phyloP scores from a whole-genome alignment of 2,888 invertebrate species.

The Nezara viridula region DNA sequence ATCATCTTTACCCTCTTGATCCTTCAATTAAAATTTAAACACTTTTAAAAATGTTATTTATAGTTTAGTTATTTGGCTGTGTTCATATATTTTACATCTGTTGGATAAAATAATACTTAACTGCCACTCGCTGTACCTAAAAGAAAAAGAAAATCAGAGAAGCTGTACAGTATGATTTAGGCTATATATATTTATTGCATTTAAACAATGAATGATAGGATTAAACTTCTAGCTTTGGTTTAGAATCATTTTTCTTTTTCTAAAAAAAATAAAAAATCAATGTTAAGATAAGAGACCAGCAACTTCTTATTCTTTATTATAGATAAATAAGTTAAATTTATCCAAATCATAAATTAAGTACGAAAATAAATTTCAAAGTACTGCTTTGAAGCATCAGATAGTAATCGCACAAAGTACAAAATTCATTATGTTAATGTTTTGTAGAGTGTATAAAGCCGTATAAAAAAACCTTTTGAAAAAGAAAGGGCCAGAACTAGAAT shows the following conservation, averaged over 20 bases:
- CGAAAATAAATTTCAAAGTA: not conserved
- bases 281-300: not conserved
- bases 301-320: slow-evolving; percentile 8
- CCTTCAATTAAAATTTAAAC: no score
- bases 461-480: not conserved
- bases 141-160: not conserved
- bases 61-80: slow-evolving; percentile 48
- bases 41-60: not conserved
- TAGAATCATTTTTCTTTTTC: not conserved
- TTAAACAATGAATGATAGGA: slow-evolving; percentile 23
- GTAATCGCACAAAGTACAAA: slow-evolving; percentile 3
- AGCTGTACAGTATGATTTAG: slow-evolving; percentile 22
- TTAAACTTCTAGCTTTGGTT: not conserved
- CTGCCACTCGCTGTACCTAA: not conserved
- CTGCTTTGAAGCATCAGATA: not conserved
- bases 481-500: no score
- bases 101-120: not conserved
- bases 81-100: slow-evolving; percentile 18
- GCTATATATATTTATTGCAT: slow-evolving; percentile 36
- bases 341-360: not conserved
- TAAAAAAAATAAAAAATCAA: not conserved
- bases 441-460: not conserved
- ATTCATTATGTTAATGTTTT: not conserved
- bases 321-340: not conserved
- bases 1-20: no score